Percentiles rank a stretch among this genome's conserved stretches.
These are phyloP conservation scores for Proisotoma minuta DNA, from an alignment of 2,888 invertebrate genomes.

Conservation along the genomic window DNA sequence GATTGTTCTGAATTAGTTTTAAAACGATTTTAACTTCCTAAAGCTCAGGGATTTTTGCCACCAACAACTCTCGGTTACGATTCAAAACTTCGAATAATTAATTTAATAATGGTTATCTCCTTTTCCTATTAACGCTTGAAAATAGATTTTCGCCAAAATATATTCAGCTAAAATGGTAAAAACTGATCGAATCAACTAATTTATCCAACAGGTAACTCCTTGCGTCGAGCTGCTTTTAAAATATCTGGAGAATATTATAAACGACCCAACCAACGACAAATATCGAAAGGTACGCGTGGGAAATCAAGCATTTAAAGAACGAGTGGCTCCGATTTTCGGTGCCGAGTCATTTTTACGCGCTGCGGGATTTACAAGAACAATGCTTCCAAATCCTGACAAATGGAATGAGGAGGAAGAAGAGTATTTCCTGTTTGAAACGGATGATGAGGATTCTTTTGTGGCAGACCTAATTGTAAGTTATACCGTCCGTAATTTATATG, in stretches of 20 bases:
- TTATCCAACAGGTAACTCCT: constrained; percentile 61
- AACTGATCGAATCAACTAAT: background rate
- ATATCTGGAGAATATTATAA: constrained; percentile 84
- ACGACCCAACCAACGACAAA: constrained; percentile 79
- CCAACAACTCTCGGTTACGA: too few species aligned
- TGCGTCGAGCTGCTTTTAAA: constrained; percentile 82
- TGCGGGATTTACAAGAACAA: constrained; percentile 65
- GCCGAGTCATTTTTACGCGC: constrained; percentile 73
- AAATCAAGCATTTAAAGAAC: constrained; percentile 75
- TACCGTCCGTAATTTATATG: too few species aligned
- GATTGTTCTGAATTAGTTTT: too few species aligned
- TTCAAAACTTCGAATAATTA: too few species aligned
- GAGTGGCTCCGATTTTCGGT: constrained; percentile 74
- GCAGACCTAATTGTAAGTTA: background rate
- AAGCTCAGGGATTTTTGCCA: too few species aligned
- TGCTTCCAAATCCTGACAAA: constrained; percentile 25
- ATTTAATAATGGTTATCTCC: too few species aligned
- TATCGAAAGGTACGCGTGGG: constrained; percentile 81
- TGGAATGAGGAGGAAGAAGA: constrained; percentile 30
- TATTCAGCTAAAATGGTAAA: too few species aligned
- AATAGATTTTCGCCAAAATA: too few species aligned
- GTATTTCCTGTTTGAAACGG: constrained; percentile 34
- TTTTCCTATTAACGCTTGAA: too few species aligned
- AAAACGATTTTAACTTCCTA: too few species aligned
- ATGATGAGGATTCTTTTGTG: constrained; percentile 6